These are phyloP conservation scores for Crambe crambe DNA, from an alignment of 37 sponge, comb jelly and placozoan species.

Conservation along the genomic window DNA sequence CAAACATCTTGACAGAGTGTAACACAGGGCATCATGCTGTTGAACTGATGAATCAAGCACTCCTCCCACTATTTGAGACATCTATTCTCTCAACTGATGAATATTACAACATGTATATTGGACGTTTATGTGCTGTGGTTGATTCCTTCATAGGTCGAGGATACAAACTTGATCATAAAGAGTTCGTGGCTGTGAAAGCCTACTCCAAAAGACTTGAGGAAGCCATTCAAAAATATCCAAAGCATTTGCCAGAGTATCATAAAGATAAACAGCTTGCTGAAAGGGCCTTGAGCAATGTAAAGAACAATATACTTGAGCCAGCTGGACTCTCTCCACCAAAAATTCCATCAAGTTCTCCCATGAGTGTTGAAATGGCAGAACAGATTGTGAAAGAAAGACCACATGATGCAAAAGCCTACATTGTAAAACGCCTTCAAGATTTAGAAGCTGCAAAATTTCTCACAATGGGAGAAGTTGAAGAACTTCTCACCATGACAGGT, in stretches of 20 bases:
- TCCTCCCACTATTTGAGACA: conserved; percentile 25
- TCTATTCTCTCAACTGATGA: conserved; percentile 21
- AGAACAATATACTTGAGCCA: conserved; percentile 21
- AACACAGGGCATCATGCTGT: conserved; percentile 38
- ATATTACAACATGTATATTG: conserved; percentile 29
- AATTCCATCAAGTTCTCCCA: neutral
- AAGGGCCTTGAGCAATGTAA: conserved; percentile 33
- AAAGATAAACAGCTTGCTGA: conserved; percentile 19
- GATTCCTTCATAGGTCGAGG: conserved; percentile 44
- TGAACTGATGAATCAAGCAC: conserved; percentile 32
- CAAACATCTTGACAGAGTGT: conserved; percentile 26
- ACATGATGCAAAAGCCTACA: conserved; percentile 3
- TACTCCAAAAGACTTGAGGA: neutral
- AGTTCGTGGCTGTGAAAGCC: neutral
- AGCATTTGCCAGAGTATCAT: conserved; percentile 13
- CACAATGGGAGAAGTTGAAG: conserved; percentile 39
- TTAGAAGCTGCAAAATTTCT: conserved; percentile 22
- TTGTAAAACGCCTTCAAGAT: neutral
- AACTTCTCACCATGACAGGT: conserved; percentile 49
- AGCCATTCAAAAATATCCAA: conserved; percentile 14
- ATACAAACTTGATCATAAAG: conserved; percentile 1
- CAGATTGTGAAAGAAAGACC: conserved; percentile 31
- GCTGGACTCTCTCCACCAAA: neutral
- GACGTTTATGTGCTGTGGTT: conserved; percentile 34
- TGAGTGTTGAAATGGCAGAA: conserved; percentile 26